These are phyloP conservation scores for Psittacula cyanocephala DNA, from an alignment of 2,113 vertebrate genomes.

Conservation along the genomic window DNA sequence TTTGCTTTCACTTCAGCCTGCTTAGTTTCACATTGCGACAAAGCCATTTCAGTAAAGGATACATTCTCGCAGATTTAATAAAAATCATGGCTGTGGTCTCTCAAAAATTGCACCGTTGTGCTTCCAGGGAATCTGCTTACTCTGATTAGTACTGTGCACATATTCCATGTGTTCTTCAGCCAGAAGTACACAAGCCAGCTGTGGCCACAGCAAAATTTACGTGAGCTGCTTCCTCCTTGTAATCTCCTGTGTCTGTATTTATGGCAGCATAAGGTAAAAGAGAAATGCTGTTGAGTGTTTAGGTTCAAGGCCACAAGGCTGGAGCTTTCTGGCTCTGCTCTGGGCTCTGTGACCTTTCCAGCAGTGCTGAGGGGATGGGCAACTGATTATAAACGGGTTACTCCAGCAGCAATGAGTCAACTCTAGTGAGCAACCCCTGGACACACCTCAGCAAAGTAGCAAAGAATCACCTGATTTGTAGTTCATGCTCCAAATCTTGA, in stretches of 20 bases:
- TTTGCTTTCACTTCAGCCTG: slow-evolving; percentile 40
- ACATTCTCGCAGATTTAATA: neutral
- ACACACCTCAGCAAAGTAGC: neutral
- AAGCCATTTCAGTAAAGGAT: slow-evolving; percentile 10
- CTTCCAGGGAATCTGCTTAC: neutral
- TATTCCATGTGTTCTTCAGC: neutral
- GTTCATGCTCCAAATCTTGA: neutral
- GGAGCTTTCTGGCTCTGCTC: neutral
- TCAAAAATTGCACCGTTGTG: neutral
- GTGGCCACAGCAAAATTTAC: neutral
- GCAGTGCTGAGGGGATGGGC: neutral
- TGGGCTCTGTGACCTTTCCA: neutral
- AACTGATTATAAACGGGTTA: neutral
- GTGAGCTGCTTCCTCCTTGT: neutral
- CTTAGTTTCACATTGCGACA: slow-evolving; percentile 19
- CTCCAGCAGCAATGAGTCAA: neutral
- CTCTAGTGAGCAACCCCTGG: neutral
- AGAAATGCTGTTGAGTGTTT: neutral
- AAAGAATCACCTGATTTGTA: neutral
- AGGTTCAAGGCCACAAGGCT: neutral
- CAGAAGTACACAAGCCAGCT: neutral
- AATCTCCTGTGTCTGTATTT: neutral
- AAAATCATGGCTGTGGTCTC: neutral
- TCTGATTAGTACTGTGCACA: neutral
- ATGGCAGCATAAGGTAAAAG: neutral